Conservation (phyloP, 1,140 invertebrate species). For the Nasonia longicornis region DNA sequence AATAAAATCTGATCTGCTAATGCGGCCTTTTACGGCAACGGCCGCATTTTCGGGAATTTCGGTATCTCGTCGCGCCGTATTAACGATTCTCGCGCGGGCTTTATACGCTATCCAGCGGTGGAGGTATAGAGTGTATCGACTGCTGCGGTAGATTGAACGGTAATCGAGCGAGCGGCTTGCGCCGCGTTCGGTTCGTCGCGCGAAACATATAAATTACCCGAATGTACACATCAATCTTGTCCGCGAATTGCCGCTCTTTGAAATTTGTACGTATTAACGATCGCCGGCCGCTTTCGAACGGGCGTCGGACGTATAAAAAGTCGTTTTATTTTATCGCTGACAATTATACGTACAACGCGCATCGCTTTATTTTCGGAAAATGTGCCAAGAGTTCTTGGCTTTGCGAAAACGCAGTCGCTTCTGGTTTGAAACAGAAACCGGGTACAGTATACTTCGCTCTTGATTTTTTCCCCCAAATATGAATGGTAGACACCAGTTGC, state of each 20-base stretch:
- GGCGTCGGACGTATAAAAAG: not conserved
- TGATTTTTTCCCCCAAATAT: too few relatives aligned
- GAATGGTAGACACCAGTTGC: too few relatives aligned
- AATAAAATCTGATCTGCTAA: conserved; percentile 24
- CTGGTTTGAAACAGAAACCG: too few relatives aligned
- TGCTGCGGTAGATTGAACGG: not conserved
- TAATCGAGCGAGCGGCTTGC: conserved; percentile 27
- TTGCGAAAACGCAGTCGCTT: too few relatives aligned
- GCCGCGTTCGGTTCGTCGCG: not conserved
- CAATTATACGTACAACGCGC: too few relatives aligned
- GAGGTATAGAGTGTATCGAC: not conserved
- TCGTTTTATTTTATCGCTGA: not conserved
- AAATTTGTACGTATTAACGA: conserved; percentile 10
- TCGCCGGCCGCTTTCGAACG: too few relatives aligned
- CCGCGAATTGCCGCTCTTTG: conserved; percentile 1
- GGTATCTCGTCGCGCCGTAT: not conserved
- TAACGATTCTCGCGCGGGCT: not conserved
- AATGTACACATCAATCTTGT: conserved; percentile 29
- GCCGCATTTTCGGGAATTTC: not conserved
- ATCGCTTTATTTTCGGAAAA: too few relatives aligned
- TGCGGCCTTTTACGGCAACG: not conserved
- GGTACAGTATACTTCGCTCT: too few relatives aligned
- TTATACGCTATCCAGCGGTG: not conserved
- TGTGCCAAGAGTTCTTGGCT: too few relatives aligned
- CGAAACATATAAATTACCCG: conserved; percentile 33